Evolutionary conservation across 2,113 vertebrate species (phyloP).

Genomic region (Lophochroa leadbeateri): DNA sequence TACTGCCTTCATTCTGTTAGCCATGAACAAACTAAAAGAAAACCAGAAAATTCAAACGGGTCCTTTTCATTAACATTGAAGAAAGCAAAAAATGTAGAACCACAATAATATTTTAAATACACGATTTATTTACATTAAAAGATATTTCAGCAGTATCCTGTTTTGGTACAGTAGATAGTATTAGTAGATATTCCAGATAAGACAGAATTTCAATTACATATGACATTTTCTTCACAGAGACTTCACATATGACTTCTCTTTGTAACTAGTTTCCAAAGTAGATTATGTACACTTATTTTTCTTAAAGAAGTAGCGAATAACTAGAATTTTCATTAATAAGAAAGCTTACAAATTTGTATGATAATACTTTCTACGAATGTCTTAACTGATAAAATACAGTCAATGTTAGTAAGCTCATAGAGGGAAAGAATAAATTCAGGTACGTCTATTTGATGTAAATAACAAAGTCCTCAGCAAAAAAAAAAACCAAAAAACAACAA

Average conservation of each 20-base stretch:
- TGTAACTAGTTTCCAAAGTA: neutral
- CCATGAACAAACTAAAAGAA: neutral
- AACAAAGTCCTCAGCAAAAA: neutral
- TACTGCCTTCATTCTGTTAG: neutral
- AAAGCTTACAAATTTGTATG: neutral
- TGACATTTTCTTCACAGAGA: neutral
- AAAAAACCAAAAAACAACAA: neutral
- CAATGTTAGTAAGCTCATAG: neutral
- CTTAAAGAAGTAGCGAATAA: neutral
- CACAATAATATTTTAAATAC: neutral
- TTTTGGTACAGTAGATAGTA: neutral
- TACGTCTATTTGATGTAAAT: neutral
- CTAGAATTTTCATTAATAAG: neutral
- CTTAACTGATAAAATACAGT: neutral
- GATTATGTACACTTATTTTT: neutral
- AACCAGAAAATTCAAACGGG: neutral
- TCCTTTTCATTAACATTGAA: neutral
- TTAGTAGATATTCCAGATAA: neutral
- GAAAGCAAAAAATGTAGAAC: neutral
- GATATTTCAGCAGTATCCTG: neutral
- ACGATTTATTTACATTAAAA: neutral
- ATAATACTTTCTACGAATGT: neutral
- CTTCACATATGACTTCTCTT: neutral
- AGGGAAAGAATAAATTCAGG: neutral
- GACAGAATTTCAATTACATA: neutral